Evolutionary conservation across 1,140 invertebrate genomes (phyloP), one percentile per base, ranked within the genome.

Genomic region (Leptinotarsa undecemlineata): DNA sequence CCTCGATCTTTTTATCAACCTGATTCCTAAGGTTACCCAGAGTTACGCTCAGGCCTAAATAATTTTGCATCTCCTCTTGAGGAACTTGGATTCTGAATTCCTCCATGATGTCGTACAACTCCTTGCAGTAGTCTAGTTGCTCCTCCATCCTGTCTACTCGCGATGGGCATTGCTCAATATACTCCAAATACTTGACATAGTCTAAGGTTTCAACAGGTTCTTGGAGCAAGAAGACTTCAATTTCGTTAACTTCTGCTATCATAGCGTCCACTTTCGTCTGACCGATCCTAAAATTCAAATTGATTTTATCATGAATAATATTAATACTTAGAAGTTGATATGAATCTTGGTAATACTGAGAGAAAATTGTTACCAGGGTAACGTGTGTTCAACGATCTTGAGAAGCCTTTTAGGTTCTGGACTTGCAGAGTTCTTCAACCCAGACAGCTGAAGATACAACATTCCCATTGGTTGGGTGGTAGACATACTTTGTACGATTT

Each of bases 41-140:
- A 2, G 84, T 82, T 2, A 88, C 85, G 73, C 87, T 88, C n/a
- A 84, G 68, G 0, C 80, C 80, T 26, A 83, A 72, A 76, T 83
- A 85, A 62, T 79, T 78, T 8, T 74, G 71, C 79, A 84, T 77
- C 64, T 85, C 83, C 21, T 84, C 82, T 3, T 48, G n/a, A 2
- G 81, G 71, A 11, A 84, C 88, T 0, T 87, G 85, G 71, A 94
- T 91, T n/a, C 85, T 77, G 82, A 90, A 94, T 77, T 92, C 89
- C 73, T 92, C 91, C 77, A 92, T 92, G 6, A 93, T 88, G 64
- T 92, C 88, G 81, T 93, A 91, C 69, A 93, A 83, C 77, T 94
- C 91, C 80, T 92, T 92, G 2, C 91, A 88, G 80, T 93, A 90
- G 78, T 92, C 89, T 4, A 92, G 84, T 66, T 89, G 86, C 20